Evolutionary conservation across 2,888 invertebrate species (phyloP).

Genomic region (Prostheceraeus crozeri): DNA sequence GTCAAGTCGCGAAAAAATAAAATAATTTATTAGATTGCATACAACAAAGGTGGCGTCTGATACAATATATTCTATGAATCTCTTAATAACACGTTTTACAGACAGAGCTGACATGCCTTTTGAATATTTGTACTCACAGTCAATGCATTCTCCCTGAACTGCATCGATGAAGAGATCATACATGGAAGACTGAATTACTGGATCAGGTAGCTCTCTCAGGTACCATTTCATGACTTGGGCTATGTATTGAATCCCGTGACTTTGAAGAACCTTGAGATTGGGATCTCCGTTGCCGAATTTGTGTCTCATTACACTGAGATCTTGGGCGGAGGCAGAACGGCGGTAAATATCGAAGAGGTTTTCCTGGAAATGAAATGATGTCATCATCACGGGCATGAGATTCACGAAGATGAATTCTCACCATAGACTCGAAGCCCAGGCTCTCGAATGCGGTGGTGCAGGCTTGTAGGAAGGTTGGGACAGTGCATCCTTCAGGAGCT

Average conservation of each 20-base stretch:
- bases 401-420: no score
- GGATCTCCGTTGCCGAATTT: conserved; percentile 46
- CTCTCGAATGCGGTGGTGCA: conserved; percentile 3
- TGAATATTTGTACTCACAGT: neutral
- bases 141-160: conserved; percentile 46
- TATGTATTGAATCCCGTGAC: neutral
- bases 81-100: no score
- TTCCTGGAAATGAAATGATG: no score
- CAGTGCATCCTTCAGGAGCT: no score
- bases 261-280: neutral
- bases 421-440: neutral
- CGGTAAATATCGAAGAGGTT: conserved; percentile 67
- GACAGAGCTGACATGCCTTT: no score
- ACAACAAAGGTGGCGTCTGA: no score
- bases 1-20: no score
- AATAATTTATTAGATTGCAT: no score
- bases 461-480: conserved; percentile 51
- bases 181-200: conserved; percentile 68
- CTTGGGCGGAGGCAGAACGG: conserved; percentile 63
- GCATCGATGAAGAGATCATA: conserved; percentile 66
- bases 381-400: no score
- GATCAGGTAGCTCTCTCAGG: conserved; percentile 68
- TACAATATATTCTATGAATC: no score
- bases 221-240: conserved; percentile 63
- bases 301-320: conserved; percentile 61